Conservation (phyloP, 2,888 invertebrate species). For the Aquatica leii region DNA sequence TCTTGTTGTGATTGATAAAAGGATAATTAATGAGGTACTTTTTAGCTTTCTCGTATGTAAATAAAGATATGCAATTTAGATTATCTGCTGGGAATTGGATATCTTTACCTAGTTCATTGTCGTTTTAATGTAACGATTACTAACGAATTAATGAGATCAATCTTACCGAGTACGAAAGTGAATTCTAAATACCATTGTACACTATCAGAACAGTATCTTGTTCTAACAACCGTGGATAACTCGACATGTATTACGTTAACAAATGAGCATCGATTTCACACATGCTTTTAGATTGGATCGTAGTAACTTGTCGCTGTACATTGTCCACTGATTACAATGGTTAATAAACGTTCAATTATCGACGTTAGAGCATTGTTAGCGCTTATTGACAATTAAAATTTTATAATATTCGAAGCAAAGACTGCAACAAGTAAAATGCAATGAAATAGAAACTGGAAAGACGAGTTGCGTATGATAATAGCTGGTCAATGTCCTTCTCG, state of each 20-base stretch:
- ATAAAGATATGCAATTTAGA: no score
- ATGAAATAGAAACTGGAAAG: conserved; percentile 60
- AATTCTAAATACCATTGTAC: background rate
- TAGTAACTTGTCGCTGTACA: conserved; percentile 20
- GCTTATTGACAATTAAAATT: no score
- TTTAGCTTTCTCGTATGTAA: no score
- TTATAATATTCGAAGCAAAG: background rate
- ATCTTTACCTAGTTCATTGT: conserved; percentile 1
- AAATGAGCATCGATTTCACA: conserved; percentile 49
- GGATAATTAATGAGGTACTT: background rate
- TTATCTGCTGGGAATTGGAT: no score
- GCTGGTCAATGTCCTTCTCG: conserved; percentile 57
- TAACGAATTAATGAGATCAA: conserved; percentile 1
- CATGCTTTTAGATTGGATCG: conserved; percentile 48
- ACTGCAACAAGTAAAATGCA: conserved; percentile 42
- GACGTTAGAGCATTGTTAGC: no score
- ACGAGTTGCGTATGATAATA: conserved; percentile 60
- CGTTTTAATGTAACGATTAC: no score
- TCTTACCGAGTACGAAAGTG: background rate
- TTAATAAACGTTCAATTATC: no score
- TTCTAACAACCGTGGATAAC: conserved; percentile 20
- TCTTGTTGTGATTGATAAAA: background rate
- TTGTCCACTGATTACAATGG: no score
- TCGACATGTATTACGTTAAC: conserved; percentile 36
- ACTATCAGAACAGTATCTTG: conserved; percentile 20